Conservation (phyloP, 2,113 vertebrate species). For the Bagarius yarrelli region DNA sequence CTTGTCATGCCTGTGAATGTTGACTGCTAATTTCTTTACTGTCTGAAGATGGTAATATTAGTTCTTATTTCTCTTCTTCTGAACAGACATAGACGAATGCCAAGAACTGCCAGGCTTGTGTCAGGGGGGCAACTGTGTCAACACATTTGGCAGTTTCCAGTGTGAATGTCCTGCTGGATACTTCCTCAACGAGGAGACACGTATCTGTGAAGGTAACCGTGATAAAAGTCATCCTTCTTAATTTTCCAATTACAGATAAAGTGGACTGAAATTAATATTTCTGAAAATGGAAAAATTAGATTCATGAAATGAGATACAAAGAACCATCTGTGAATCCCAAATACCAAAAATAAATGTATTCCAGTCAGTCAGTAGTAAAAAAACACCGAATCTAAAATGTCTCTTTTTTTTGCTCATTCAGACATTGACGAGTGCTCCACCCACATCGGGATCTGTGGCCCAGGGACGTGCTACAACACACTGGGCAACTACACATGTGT, state of each 20-base stretch:
- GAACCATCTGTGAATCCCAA: background rate
- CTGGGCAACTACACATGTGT: constrained; percentile 92
- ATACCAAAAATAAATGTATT: background rate
- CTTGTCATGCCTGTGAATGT: background rate
- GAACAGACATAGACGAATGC: constrained; percentile 87
- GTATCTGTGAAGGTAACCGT: constrained; percentile 85
- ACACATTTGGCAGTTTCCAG: constrained; percentile 94
- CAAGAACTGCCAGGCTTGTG: constrained; percentile 90
- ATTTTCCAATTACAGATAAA: background rate
- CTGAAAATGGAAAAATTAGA: background rate
- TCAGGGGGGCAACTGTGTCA: constrained; percentile 86
- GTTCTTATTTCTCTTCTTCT: background rate
- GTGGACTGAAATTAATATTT: background rate
- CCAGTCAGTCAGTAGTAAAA: background rate
- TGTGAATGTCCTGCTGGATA: constrained; percentile 87
- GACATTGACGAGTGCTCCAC: constrained; percentile 88
- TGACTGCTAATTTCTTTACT: constrained; percentile 20
- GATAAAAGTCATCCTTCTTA: background rate
- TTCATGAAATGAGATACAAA: background rate
- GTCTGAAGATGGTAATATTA: constrained; percentile 15
- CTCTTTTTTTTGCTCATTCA: constrained; percentile 46
- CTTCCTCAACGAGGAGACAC: constrained; percentile 84
- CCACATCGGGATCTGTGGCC: constrained; percentile 85
- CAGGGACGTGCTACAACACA: constrained; percentile 93
- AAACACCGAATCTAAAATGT: background rate